Conservation (phyloP, 2,888 invertebrate species). For the Drosophila birchii region DNA sequence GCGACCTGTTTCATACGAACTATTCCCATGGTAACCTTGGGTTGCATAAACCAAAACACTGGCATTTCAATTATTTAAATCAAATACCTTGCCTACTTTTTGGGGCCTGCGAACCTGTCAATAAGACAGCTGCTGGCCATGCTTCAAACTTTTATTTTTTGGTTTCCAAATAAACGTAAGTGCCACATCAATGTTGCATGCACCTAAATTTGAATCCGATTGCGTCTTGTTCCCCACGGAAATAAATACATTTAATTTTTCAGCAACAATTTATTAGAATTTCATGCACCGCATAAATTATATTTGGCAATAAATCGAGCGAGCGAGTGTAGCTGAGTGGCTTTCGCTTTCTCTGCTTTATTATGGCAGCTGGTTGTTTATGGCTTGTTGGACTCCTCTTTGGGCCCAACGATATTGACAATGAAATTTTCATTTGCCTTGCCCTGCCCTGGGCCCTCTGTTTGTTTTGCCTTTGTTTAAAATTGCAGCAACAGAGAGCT, state of each 20-base stretch:
- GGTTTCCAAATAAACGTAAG: not conserved
- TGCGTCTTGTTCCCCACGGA: conserved; percentile 9
- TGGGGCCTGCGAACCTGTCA: not conserved
- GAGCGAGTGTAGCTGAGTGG: not conserved
- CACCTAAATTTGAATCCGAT: conserved; percentile 10
- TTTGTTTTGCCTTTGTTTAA: conserved; percentile 4
- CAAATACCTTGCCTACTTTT: conserved; percentile 2
- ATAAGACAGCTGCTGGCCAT: too few species aligned
- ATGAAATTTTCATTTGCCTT: conserved; percentile 43
- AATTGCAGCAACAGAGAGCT: conserved; percentile 22
- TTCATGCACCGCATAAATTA: not conserved
- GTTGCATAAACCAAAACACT: not conserved
- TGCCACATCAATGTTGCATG: conserved; percentile 13
- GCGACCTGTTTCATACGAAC: not conserved
- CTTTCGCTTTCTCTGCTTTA: conserved; percentile 12
- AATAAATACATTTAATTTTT: not conserved
- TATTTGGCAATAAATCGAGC: not conserved
- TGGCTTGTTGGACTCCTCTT: conserved; percentile 12
- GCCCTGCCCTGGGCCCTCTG: not conserved
- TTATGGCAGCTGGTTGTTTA: conserved; percentile 14
- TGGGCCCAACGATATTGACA: conserved; percentile 39
- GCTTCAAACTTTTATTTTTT: not conserved
- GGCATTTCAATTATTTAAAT: not conserved
- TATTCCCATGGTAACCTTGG: not conserved
- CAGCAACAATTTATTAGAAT: not conserved